phyloP scores from a whole-genome alignment of 2,113 vertebrate genomes.

The Salminus brasiliensis region DNA sequence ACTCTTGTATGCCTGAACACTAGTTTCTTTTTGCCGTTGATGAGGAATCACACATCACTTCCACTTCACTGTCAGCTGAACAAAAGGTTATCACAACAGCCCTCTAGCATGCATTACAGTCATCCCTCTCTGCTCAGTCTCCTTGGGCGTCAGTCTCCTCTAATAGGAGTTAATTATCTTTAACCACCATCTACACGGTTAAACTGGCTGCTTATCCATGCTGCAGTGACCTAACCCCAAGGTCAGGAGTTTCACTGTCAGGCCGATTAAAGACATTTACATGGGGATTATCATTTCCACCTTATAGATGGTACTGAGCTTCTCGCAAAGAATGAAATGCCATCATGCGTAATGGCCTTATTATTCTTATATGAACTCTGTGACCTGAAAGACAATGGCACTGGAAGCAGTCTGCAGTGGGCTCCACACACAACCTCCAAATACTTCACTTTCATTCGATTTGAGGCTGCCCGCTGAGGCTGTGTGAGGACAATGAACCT shows the following conservation, averaged over 20 bases:
- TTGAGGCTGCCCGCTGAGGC: not conserved
- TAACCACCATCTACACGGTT: conserved; percentile 49
- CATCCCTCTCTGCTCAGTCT: conserved; percentile 33
- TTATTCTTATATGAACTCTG: not conserved
- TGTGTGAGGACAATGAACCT: not conserved
- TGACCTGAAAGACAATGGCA: not conserved
- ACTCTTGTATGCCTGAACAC: not conserved
- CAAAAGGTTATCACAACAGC: conserved; percentile 44
- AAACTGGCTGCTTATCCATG: conserved; percentile 47
- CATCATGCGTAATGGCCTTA: conserved; percentile 18
- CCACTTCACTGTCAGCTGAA: not conserved
- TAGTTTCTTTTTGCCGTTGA: not conserved
- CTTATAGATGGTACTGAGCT: conserved; percentile 21
- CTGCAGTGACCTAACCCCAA: conserved; percentile 42
- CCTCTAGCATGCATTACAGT: conserved; percentile 32
- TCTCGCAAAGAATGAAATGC: conserved; percentile 26
- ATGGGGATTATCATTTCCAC: conserved; percentile 35
- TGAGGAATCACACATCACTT: conserved; percentile 34
- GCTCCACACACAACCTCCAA: not conserved
- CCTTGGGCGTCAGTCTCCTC: conserved; percentile 39
- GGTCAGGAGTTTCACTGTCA: conserved; percentile 42
- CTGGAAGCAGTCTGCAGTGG: not conserved
- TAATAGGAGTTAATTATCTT: conserved; percentile 56
- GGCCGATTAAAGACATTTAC: conserved; percentile 41
- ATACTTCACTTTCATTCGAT: not conserved